Percentiles rank a stretch among this genome's conserved stretches.
These are phyloP conservation scores for Paramisgurnus dabryanus DNA, from an alignment of 2,113 vertebrate genomes.

Conservation along the genomic window DNA sequence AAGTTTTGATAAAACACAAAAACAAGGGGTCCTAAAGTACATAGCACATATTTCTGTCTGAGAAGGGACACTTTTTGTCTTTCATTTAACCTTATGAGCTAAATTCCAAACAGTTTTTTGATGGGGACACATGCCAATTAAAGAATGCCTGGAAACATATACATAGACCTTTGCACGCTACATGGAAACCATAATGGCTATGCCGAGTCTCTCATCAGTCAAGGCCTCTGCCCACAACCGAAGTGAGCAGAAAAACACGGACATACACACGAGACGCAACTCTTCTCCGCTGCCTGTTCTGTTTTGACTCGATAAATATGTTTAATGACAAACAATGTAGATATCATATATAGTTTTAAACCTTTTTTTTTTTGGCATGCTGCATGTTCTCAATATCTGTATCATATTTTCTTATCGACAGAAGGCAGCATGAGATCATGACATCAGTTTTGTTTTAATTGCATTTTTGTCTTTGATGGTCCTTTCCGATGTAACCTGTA, in stretches of 20 bases:
- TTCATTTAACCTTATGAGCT: slow-evolving; percentile 59
- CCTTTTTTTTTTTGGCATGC: slow-evolving; percentile 21
- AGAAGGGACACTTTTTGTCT: slow-evolving; percentile 41
- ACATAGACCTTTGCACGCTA: slow-evolving; percentile 76
- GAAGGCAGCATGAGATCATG: slow-evolving; percentile 22
- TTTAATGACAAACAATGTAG: slow-evolving; percentile 26
- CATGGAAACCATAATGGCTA: slow-evolving; percentile 77
- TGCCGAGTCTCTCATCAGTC: slow-evolving; percentile 65
- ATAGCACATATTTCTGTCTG: slow-evolving; percentile 6
- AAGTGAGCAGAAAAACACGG: slow-evolving; percentile 20
- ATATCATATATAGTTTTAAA: slow-evolving; percentile 12
- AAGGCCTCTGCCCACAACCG: slow-evolving; percentile 68
- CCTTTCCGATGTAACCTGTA: slow-evolving; percentile 69
- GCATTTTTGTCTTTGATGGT: slow-evolving; percentile 60
- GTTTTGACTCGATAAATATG: neutral
- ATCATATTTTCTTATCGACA: slow-evolving; percentile 10
- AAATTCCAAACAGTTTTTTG: slow-evolving; percentile 75
- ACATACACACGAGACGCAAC: slow-evolving; percentile 48
- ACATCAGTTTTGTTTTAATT: slow-evolving; percentile 45
- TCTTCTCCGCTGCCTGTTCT: slow-evolving; percentile 9
- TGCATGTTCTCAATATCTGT: slow-evolving; percentile 38
- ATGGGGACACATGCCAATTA: slow-evolving; percentile 71
- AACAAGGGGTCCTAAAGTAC: neutral
- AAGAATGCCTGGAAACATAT: slow-evolving; percentile 70
- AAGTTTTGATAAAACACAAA: neutral